Base-by-base conservation (phyloP, 2,888 invertebrate species). In the Tachina grossa region DNA sequence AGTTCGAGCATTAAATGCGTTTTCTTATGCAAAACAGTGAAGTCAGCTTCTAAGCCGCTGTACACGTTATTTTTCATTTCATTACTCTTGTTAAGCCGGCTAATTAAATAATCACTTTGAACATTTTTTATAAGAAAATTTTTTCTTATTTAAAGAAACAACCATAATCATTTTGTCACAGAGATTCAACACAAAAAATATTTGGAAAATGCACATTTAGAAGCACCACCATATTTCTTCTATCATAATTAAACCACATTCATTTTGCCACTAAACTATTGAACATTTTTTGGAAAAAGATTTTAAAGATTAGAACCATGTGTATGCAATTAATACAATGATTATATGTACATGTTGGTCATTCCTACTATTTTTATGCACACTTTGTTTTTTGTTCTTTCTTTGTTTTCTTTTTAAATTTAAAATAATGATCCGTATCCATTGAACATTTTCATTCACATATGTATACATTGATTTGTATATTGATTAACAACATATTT, bases 111-210 rank as follows among this genome's bases (percentile, higher is more conserved):
- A 71, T 72, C 55, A 71, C 71, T 71, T 71, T 55, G 49, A 79
- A 55, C 19, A 59, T 16, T 59, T n/a, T 49, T 49, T 8, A 59
- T 59, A 39, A 61, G 19, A 53, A 53, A 13, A 31, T 31, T 31
- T 31, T 22, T 57, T 69, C 51, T 55, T 45, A 55, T 72, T 57
- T 65, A 19, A 57, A 74, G 41, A 55, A 79, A 45, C 14, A 13
- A 69, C 10, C 19, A 72, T 63, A 47, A 69, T 8, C 45, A 49
- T 71, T 72, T 65, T 83, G 65, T 66, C 82, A 83, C 69, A 77
- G 72, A 77, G 77, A 51, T 69, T 14, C 22, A 82, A 63, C 75
- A 82, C 75, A 76, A 76, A 80, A 71, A 22, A 13, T 55, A 69
- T 57, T 59, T 59, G 53, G 49, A 22, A 65, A 81, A 75, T 57